Conservation (phyloP, 2,797 vertebrate genomes). For the Ceryle rudis region DNA sequence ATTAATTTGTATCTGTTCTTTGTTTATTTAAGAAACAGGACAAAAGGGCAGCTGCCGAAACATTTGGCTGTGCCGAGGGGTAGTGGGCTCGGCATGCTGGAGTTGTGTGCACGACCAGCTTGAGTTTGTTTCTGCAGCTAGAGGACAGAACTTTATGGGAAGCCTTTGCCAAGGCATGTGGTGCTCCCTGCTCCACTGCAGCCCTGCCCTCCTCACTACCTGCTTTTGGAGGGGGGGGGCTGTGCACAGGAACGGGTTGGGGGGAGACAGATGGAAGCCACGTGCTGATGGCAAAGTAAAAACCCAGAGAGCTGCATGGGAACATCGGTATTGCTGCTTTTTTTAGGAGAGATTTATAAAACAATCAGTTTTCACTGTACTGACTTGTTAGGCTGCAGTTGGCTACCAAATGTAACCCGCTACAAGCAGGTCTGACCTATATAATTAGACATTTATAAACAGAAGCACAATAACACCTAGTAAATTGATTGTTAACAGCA, state of each 20-base stretch:
- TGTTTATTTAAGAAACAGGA: constrained; percentile 99
- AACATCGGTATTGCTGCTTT: not conserved
- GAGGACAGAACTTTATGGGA: constrained; percentile 86
- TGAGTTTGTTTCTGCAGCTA: constrained; percentile 92
- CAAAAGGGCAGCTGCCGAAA: constrained; percentile 99
- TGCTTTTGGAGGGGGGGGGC: not conserved
- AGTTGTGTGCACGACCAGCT: constrained; percentile 88
- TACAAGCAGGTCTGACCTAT: constrained; percentile 56
- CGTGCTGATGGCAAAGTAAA: not conserved
- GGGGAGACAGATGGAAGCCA: not conserved
- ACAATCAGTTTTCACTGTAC: constrained; percentile 4
- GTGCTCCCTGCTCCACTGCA: constrained; percentile 30
- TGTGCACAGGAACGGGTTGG: rapidly evolving
- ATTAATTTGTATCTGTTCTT: constrained; percentile 99
- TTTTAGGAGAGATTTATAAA: not conserved
- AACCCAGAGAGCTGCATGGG: not conserved
- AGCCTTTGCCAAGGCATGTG: constrained; percentile 86
- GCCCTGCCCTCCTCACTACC: constrained; percentile 70
- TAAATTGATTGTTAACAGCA: constrained; percentile 76
- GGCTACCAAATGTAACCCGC: constrained; percentile 42
- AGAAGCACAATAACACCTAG: constrained; percentile 57
- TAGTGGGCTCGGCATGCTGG: constrained; percentile 91
- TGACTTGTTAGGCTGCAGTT: constrained; percentile 28
- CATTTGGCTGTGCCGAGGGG: constrained; percentile 99
- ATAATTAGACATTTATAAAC: constrained; percentile 75